These are phyloP conservation scores for Nephrotoma guestfalica DNA, from an alignment of 2,888 invertebrate genomes.

Conservation along the genomic window DNA sequence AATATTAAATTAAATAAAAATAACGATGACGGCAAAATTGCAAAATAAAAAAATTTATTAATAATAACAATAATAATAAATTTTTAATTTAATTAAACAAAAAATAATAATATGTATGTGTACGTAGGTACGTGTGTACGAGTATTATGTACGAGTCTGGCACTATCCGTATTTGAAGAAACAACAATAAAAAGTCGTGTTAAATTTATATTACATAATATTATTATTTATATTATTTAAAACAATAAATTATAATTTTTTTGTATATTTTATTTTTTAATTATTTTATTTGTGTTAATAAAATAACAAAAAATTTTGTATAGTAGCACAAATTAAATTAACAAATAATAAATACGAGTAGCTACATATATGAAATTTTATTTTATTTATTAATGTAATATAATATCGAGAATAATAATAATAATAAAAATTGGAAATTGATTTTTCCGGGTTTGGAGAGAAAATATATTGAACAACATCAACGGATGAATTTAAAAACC, in stretches of 20 bases:
- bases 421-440: background rate
- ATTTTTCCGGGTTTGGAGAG: background rate
- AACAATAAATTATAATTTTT: background rate
- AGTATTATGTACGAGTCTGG: background rate
- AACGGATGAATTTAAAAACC: background rate
- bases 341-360: background rate
- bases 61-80: background rate
- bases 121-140: too few relatives aligned
- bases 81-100: background rate
- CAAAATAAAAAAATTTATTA: background rate
- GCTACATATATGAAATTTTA: background rate
- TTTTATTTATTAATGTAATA: background rate
- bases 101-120: background rate
- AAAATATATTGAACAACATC: background rate
- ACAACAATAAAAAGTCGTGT: background rate
- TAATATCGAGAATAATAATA: background rate
- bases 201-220: background rate
- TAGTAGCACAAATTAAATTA: background rate
- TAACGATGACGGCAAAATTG: background rate
- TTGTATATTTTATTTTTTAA: background rate
- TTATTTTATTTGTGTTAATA: background rate
- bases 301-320: background rate
- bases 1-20: background rate
- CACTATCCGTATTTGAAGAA: background rate
- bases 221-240: background rate